Base-by-base conservation (phyloP, 2,113 vertebrate species). In the Nothoprocta perdicaria region DNA sequence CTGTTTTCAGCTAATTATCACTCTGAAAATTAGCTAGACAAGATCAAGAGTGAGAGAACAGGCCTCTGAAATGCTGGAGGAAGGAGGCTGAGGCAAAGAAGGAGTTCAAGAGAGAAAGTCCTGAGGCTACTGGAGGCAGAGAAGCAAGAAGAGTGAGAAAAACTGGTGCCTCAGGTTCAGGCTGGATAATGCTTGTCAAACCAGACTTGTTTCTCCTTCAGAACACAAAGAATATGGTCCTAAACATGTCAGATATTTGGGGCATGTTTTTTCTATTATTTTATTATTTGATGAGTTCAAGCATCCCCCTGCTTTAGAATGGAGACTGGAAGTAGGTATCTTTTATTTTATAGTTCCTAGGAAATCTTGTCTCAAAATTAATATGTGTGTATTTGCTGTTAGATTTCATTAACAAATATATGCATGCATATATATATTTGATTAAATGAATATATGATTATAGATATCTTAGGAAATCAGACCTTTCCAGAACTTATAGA, bases 381-480 rank as follows among this genome's bases (percentile, higher is more conserved):
- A 11, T 27, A 63, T 53, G 22, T 29, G 0, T 43, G 0, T 43
- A 46, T 8, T 78, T 91, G 18, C 15, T 71, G n/a, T 3, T 5
- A 67, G 12, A 14, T 26, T 0, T 21, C 72, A 79, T 57, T 1
- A 81, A 81, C 88, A 57, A 73, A 69, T 0, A 0, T n/a, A 57
- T 45, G 2, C 31, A 43, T 58, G 22, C 26, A 12, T 15, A 4
- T n/a, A 17, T 23, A 0, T 11, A 16, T 61, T 81, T 33, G 6
- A 48, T 73, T 57, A 52, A 90, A 79, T 66, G 1, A 73, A 61
- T 75, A 22, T 26, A 18, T 19, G 16, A 41, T 35, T 65, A 35
- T 6, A 63, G 3, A 2, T 55, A 52, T 43, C 12, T 55, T 1
- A 12, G 62, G 65, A 73, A 76, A 84, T 29, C 2, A 5, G 21